Conservation (phyloP, 2,888 invertebrate genomes). For the Heteromurus nitidus region DNA sequence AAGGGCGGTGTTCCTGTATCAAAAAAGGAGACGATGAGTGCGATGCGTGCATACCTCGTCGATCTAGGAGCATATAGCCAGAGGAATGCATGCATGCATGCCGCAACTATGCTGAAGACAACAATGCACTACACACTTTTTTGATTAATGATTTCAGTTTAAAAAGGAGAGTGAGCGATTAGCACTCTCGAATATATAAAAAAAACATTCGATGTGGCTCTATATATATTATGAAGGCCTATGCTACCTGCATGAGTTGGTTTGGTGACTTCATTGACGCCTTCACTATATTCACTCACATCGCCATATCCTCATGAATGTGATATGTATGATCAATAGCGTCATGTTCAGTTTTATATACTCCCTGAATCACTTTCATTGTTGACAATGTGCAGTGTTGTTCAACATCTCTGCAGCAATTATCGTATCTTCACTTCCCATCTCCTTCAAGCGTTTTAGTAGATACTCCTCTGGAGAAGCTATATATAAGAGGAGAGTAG, state of each 20-base stretch:
- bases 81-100: neutral
- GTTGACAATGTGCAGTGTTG: neutral
- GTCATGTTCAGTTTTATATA: too few species aligned
- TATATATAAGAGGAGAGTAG: conserved; percentile 23
- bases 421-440: neutral
- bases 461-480: neutral
- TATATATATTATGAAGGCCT: conserved; percentile 1
- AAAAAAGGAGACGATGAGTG: neutral
- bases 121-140: neutral
- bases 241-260: neutral
- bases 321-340: neutral
- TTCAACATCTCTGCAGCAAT: neutral
- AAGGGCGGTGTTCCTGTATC: conserved; percentile 13
- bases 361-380: neutral
- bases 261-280: conserved; percentile 15
- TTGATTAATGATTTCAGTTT: conserved; percentile 10
- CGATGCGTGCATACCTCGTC: too few species aligned
- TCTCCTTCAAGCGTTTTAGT: neutral
- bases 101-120: neutral
- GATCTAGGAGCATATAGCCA: neutral
- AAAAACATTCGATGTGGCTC: neutral
- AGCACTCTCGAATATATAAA: too few species aligned
- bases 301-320: neutral
- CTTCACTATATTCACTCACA: neutral
- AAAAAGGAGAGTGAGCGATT: neutral